Evolutionary conservation across 2,113 vertebrate genomes (phyloP).

Genomic region (Mesitornis unicolor): DNA sequence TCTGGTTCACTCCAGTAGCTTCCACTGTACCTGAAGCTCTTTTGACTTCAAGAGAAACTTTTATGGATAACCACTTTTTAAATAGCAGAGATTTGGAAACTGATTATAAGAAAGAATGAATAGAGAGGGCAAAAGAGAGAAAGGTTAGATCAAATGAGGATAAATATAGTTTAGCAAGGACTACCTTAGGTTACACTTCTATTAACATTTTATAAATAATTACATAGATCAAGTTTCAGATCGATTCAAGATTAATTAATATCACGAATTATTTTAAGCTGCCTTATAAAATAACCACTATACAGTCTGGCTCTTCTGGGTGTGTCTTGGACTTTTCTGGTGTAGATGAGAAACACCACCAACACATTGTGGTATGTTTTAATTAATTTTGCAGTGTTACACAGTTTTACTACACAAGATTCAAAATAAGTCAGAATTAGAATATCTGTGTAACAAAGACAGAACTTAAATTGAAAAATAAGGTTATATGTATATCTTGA

Average conservation of each 20-base stretch:
- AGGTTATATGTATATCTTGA: not conserved
- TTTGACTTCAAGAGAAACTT: not conserved
- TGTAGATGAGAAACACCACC: not conserved
- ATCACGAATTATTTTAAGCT: not conserved
- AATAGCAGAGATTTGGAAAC: not conserved
- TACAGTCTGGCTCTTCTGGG: not conserved
- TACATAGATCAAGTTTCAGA: not conserved
- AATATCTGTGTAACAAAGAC: not conserved
- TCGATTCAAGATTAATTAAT: not conserved
- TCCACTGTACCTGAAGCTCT: not conserved
- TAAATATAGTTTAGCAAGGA: not conserved
- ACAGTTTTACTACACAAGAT: not conserved
- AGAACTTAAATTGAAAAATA: not conserved
- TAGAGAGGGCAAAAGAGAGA: not conserved
- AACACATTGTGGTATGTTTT: not conserved
- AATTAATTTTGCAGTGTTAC: not conserved
- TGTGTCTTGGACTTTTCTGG: not conserved
- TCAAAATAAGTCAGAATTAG: not conserved
- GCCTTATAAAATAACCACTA: not conserved
- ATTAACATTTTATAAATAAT: not conserved
- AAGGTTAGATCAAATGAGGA: not conserved
- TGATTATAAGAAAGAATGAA: not conserved
- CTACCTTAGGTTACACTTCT: not conserved
- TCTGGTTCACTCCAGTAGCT: not conserved
- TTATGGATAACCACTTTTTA: not conserved